Conservation (phyloP, 2,113 vertebrate species). For the Piaya cayana region DNA sequence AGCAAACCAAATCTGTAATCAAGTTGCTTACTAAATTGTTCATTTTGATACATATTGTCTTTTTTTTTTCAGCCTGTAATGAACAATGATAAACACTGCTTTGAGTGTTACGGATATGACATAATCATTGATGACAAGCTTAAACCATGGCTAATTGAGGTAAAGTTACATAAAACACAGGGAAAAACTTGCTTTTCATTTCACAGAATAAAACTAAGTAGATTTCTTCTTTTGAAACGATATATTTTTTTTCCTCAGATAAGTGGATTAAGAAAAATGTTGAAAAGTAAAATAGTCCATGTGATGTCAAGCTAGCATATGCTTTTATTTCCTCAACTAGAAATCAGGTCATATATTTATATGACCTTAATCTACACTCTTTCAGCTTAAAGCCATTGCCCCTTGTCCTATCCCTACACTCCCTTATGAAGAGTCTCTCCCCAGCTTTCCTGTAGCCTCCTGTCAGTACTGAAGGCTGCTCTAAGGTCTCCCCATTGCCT, state of each 20-base stretch:
- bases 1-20: not conserved
- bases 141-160: conserved; percentile 99
- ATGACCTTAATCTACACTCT: too few relatives aligned
- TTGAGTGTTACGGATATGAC: conserved; percentile 98
- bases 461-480: too few relatives aligned
- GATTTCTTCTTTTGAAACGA: not conserved
- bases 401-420: too few relatives aligned
- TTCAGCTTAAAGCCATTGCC: too few relatives aligned
- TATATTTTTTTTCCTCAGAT: not conserved
- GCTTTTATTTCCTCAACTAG: not conserved
- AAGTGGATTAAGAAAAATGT: not conserved
- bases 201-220: not conserved
- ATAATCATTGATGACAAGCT: conserved; percentile 97
- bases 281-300: not conserved
- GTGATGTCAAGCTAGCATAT: not conserved
- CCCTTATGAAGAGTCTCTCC: too few relatives aligned
- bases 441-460: too few relatives aligned
- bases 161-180: conserved; percentile 56
- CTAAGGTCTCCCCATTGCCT: too few relatives aligned
- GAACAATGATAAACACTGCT: conserved; percentile 99
- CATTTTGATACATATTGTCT: not conserved
- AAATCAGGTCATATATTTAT: too few relatives aligned
- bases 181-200: not conserved
- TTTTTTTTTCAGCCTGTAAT: conserved; percentile 85
- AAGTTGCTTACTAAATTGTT: not conserved